Evolutionary conservation across 1,140 invertebrate genomes (phyloP).

Genomic region (Scaptomyza graminum): DNA sequence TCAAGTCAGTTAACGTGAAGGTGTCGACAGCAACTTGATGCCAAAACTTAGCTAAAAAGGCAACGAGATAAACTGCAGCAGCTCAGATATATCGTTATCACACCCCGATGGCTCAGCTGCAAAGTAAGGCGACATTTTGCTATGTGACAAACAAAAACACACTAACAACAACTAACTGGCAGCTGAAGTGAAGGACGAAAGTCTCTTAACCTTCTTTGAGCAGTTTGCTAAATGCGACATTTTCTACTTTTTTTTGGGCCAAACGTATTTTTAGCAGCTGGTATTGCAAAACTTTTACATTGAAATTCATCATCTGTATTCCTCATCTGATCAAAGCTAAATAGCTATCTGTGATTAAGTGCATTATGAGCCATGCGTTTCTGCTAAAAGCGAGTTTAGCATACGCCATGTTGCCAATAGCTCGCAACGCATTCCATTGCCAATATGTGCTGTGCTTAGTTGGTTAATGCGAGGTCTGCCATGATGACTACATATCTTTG

Average conservation of each 20-base stretch:
- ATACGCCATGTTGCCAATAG: constrained; percentile 39
- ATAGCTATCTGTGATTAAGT: background rate
- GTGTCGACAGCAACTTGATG: constrained; percentile 58
- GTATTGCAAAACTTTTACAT: background rate
- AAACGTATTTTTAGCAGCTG: no score
- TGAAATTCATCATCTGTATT: background rate
- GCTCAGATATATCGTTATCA: constrained; percentile 60
- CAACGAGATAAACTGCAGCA: constrained; percentile 27
- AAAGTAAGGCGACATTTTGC: constrained; percentile 61
- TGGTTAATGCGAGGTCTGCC: constrained; percentile 1
- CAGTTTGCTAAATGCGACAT: background rate
- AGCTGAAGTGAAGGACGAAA: background rate
- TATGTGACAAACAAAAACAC: constrained; percentile 37
- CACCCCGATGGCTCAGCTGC: constrained; percentile 36
- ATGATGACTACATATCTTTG: background rate
- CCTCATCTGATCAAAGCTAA: no score
- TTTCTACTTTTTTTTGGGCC: no score
- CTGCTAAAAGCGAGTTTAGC: constrained; percentile 16
- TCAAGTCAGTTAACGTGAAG: constrained; percentile 28
- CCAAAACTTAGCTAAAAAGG: constrained; percentile 56
- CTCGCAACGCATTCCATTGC: constrained; percentile 1
- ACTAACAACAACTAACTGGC: background rate
- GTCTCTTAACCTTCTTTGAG: background rate
- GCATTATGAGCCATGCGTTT: background rate
- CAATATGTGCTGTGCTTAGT: background rate